Percentiles rank a stretch among this genome's conserved stretches.
phyloP scores from a whole-genome alignment of 2,797 vertebrate genomes.

The Poecilia velifera region DNA sequence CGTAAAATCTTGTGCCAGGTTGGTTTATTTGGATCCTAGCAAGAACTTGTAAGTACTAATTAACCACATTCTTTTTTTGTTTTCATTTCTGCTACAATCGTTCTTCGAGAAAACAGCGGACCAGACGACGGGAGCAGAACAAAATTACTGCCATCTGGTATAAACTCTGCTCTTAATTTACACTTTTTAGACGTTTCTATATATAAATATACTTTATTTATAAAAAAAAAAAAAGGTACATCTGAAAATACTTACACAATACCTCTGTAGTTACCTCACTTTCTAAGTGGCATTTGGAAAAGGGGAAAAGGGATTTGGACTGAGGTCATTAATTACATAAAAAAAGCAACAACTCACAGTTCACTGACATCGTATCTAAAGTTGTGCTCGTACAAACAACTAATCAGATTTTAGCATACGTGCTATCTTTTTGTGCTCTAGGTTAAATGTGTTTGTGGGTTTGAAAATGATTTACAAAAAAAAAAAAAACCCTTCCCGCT shows the following conservation, averaged over 20 bases:
- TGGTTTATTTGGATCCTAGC: constrained; percentile 42
- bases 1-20: constrained; percentile 33
- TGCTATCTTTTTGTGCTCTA: constrained; percentile 62
- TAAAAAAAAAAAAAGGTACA: constrained; percentile 43
- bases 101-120: constrained; percentile 40
- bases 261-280: constrained; percentile 44
- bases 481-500: constrained; percentile 35
- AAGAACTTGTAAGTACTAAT: constrained; percentile 59
- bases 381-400: constrained; percentile 63
- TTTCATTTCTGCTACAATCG: constrained; percentile 30
- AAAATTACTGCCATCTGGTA: constrained; percentile 7
- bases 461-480: constrained; percentile 32
- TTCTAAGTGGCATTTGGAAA: constrained; percentile 77
- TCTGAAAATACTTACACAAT: constrained; percentile 69
- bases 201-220: constrained; percentile 53
- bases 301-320: constrained; percentile 72
- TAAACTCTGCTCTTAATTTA: constrained; percentile 37
- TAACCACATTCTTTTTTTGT: constrained; percentile 18
- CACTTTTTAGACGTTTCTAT: constrained; percentile 41
- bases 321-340: constrained; percentile 78
- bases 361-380: constrained; percentile 61
- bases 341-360: constrained; percentile 53
- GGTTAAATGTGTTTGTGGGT: constrained; percentile 44
- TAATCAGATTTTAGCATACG: constrained; percentile 55
- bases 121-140: constrained; percentile 61